These are phyloP conservation scores for Otis tarda DNA, from an alignment of 2,113 vertebrate genomes.

Conservation along the genomic window DNA sequence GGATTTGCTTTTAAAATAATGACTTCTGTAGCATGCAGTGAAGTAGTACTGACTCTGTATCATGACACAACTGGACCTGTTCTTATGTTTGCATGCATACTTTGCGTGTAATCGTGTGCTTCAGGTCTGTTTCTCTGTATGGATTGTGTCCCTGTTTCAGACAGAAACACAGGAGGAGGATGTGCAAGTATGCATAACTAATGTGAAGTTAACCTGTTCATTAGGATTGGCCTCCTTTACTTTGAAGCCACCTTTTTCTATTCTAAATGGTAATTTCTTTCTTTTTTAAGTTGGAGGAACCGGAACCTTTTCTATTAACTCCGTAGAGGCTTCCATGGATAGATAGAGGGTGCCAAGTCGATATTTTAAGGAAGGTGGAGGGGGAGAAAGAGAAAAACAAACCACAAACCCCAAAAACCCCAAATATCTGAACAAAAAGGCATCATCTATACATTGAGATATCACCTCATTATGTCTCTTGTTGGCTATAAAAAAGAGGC, in stretches of 20 bases:
- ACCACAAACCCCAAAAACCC: not conserved
- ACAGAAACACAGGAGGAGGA: not conserved
- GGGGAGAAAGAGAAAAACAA: not conserved
- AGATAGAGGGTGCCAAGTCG: not conserved
- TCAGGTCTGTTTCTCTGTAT: not conserved
- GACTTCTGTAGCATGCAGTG: not conserved
- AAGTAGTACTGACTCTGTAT: not conserved
- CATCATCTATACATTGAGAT: not conserved
- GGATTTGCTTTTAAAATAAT: not conserved
- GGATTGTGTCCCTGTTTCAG: not conserved
- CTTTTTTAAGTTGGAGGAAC: not conserved
- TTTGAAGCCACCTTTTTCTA: not conserved
- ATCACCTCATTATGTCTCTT: not conserved
- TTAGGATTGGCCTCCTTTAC: not conserved
- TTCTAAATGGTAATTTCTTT: not conserved
- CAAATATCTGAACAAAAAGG: not conserved
- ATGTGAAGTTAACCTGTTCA: not conserved
- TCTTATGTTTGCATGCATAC: not conserved
- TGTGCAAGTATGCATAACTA: not conserved
- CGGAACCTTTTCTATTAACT: not conserved
- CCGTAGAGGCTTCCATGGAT: not conserved
- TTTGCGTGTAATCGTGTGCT: not conserved
- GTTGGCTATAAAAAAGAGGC: not conserved
- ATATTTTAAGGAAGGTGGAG: not conserved
- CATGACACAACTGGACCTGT: not conserved